phyloP scores from a whole-genome alignment of 2,113 vertebrate genomes.

The Grammomys surdaster region DNA sequence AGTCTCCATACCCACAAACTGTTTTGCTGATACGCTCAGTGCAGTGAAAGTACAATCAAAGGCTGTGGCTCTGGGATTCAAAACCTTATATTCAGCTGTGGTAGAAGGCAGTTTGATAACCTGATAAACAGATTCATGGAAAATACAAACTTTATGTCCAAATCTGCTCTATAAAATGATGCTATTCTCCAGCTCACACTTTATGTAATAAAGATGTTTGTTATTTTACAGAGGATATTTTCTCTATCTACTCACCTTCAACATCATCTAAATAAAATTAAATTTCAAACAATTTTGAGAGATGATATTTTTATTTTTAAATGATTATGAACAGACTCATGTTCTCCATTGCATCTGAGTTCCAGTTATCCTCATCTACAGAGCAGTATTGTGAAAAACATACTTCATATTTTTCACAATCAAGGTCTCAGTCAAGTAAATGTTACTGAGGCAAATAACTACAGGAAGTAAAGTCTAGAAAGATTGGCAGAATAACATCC shows the following conservation, averaged over 20 bases:
- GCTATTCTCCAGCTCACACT: not conserved
- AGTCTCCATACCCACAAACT: not conserved
- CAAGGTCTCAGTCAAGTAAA: not conserved
- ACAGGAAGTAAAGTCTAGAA: not conserved
- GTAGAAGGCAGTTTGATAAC: not conserved
- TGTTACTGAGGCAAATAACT: not conserved
- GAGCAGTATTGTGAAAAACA: not conserved
- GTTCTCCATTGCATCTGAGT: not conserved
- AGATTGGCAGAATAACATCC: not conserved
- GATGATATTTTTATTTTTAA: not conserved
- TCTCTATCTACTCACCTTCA: not conserved
- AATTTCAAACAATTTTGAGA: slow-evolving; percentile 17
- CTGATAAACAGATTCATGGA: not conserved
- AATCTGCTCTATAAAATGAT: not conserved
- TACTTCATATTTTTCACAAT: not conserved
- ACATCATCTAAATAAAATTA: not conserved
- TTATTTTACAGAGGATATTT: slow-evolving; percentile 31
- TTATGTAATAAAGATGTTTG: slow-evolving; percentile 23
- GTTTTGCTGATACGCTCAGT: not conserved
- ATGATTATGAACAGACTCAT: not conserved
- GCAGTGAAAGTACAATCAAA: not conserved
- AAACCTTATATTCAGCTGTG: not conserved
- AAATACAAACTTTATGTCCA: not conserved
- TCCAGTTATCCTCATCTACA: not conserved
- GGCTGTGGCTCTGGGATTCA: not conserved